These are phyloP conservation scores for Tetramorium bicarinatum DNA, from an alignment of 2,888 invertebrate genomes.

Conservation along the genomic window DNA sequence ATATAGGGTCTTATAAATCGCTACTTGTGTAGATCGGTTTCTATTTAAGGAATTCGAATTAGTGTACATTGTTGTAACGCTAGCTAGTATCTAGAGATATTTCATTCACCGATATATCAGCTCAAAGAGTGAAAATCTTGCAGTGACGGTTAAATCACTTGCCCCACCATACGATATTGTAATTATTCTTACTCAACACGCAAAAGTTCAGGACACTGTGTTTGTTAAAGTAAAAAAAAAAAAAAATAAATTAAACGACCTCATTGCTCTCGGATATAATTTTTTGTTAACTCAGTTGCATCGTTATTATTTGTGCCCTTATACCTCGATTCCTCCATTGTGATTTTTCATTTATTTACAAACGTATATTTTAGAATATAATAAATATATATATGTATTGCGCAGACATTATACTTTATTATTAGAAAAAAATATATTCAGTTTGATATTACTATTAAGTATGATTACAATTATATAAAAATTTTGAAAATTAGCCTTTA, in stretches of 20 bases:
- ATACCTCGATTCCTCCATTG: not conserved
- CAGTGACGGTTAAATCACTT: conserved; percentile 57
- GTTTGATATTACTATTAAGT: not conserved
- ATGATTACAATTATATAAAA: conserved; percentile 5
- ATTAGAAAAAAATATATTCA: not conserved
- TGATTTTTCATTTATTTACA: not conserved
- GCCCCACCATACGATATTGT: conserved; percentile 59
- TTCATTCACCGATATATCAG: conserved; percentile 74
- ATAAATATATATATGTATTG: not conserved
- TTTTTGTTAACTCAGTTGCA: not conserved
- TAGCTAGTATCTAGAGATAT: conserved; percentile 74
- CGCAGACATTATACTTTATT: conserved; percentile 12
- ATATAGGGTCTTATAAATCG: conserved; percentile 45
- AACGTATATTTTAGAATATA: not conserved
- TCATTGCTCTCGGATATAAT: conserved; percentile 39
- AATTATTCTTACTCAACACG: conserved; percentile 65
- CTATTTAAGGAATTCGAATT: conserved; percentile 68
- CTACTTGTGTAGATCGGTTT: conserved; percentile 46
- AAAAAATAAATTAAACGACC: conserved; percentile 64
- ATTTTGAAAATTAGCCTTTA: not conserved
- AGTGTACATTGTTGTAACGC: conserved; percentile 76
- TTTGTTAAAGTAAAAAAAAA: conserved; percentile 68
- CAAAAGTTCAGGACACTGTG: conserved; percentile 67
- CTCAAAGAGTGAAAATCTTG: conserved; percentile 71
- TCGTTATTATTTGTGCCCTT: conserved; percentile 11